Evolutionary conservation across 1,140 invertebrate species (phyloP).

Genomic region (Trachymyrmex septentrionalis): DNA sequence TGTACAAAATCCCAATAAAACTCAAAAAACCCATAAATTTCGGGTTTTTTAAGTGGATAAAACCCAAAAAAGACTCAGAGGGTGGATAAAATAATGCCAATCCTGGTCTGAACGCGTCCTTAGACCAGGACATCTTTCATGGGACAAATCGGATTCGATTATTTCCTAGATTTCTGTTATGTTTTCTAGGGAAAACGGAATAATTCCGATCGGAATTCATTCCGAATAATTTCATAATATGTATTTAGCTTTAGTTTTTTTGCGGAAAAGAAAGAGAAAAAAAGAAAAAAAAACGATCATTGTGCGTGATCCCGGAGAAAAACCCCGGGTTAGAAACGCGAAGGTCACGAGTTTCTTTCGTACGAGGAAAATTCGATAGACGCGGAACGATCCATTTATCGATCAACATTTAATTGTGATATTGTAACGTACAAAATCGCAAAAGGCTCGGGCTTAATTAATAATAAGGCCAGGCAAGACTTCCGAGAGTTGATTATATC

Average conservation of each 20-base stretch:
- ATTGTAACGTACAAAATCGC: slow-evolving; percentile 84
- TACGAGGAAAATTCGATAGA: background rate
- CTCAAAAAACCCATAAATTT: too few species aligned
- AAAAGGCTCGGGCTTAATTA: slow-evolving; percentile 73
- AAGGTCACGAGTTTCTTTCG: background rate
- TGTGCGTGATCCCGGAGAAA: background rate
- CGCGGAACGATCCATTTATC: slow-evolving; percentile 77
- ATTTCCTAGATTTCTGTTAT: too few species aligned
- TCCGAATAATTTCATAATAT: too few species aligned
- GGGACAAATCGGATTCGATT: too few species aligned
- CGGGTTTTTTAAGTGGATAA: too few species aligned
- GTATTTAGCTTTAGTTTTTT: slow-evolving; percentile 20
- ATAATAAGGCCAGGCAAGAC: background rate
- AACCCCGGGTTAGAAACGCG: background rate
- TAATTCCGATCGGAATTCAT: too few species aligned
- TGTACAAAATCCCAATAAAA: too few species aligned
- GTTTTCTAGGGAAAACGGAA: too few species aligned
- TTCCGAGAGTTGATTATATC: slow-evolving; percentile 29
- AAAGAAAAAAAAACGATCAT: background rate
- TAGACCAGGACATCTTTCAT: too few species aligned
- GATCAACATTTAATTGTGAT: slow-evolving; percentile 83
- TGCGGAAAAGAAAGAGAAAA: background rate
- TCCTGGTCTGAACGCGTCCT: too few species aligned
- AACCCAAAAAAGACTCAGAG: too few species aligned
- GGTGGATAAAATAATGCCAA: too few species aligned